A percentile compares a stretch with the other conserved stretches of the same genome.
Evolutionary conservation across 2,113 vertebrate genomes (phyloP).

Genomic region (Psammodynastes pulverulentus): DNA sequence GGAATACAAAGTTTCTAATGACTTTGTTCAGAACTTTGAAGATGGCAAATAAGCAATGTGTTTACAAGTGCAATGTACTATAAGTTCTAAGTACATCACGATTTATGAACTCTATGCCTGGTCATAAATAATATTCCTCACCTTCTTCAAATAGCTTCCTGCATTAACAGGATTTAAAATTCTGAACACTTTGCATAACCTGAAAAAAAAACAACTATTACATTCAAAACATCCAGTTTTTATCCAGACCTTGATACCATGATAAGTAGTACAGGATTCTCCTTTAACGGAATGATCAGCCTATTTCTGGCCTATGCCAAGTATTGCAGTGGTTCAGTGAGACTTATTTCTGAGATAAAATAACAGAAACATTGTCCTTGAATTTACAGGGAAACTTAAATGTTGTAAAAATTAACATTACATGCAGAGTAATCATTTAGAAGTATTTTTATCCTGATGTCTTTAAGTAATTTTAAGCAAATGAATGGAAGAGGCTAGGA

Average conservation of each 20-base stretch:
- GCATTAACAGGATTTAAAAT: background rate
- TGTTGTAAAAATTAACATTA: background rate
- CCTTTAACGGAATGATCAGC: background rate
- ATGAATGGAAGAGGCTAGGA: background rate
- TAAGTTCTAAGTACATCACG: background rate
- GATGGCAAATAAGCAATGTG: background rate
- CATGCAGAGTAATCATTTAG: background rate
- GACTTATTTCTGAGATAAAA: background rate
- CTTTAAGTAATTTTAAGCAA: background rate
- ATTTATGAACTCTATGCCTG: background rate
- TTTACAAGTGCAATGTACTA: background rate
- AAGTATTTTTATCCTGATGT: background rate
- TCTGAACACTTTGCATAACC: background rate
- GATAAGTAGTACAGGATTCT: background rate
- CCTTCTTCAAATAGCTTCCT: background rate
- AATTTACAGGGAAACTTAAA: background rate
- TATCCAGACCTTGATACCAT: background rate
- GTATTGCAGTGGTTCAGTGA: background rate
- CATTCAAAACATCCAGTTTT: background rate
- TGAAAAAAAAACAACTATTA: background rate
- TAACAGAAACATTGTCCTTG: background rate
- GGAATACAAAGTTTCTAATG: background rate
- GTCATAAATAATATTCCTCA: conserved; percentile 10
- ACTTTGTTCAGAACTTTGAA: background rate
- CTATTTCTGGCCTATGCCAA: background rate